phyloP scores from a whole-genome alignment of 2,888 invertebrate genomes.

The Dasysyrphus albostriatus region DNA sequence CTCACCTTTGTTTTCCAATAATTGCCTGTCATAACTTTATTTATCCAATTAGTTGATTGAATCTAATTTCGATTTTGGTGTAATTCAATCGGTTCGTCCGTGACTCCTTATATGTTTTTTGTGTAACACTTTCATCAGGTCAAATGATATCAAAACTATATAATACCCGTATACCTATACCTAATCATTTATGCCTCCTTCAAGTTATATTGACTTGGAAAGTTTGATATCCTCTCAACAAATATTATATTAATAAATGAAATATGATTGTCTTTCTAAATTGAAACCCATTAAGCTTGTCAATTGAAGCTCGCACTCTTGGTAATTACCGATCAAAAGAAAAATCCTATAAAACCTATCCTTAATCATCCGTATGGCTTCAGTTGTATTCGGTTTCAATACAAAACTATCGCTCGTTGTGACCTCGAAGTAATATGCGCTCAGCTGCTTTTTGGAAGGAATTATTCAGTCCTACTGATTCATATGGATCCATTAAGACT shows the following conservation, averaged over 20 bases:
- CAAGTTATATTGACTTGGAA: neutral
- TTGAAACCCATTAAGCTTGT: conserved; percentile 23
- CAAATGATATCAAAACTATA: conserved; percentile 25
- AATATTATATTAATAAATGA: conserved; percentile 18
- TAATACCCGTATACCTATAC: neutral
- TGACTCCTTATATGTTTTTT: conserved; percentile 2
- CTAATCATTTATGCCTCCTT: conserved; percentile 35
- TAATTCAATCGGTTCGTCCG: conserved; percentile 39
- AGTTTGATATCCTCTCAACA: conserved; percentile 31
- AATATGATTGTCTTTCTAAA: conserved; percentile 40
- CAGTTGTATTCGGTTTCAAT: conserved; percentile 14
- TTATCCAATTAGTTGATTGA: conserved; percentile 67
- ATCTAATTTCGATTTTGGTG: conserved; percentile 26
- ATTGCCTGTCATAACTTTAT: conserved; percentile 33
- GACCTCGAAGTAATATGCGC: conserved; percentile 30
- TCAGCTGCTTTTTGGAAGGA: conserved; percentile 75
- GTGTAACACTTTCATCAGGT: conserved; percentile 27
- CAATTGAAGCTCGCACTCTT: conserved; percentile 32
- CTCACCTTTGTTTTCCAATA: conserved; percentile 16
- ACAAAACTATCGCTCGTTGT: neutral
- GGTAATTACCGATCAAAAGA: conserved; percentile 24
- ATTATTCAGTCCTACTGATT: conserved; percentile 80
- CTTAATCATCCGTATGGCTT: neutral
- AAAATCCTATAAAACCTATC: conserved; percentile 49
- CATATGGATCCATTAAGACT: conserved; percentile 80